Evolutionary conservation across 2,888 invertebrate genomes (phyloP).

Genomic region (Noctua pronuba): DNA sequence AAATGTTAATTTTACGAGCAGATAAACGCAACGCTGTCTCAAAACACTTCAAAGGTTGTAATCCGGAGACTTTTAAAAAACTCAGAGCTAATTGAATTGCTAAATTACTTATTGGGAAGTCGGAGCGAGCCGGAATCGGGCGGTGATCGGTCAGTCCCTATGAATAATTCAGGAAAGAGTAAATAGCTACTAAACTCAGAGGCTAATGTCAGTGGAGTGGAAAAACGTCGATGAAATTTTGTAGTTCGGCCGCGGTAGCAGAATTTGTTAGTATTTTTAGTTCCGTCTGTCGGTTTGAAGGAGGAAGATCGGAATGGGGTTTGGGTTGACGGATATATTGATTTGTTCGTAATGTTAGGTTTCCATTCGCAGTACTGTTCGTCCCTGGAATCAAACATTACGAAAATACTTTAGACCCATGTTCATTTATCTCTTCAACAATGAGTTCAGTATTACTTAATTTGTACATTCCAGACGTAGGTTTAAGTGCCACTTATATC

Average conservation of each 20-base stretch:
- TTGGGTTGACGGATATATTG: not conserved
- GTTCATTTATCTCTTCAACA: too few relatives aligned
- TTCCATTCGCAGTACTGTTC: not conserved
- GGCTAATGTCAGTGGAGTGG: slow-evolving; percentile 48
- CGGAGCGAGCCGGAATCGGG: slow-evolving; percentile 64
- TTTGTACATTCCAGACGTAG: not conserved
- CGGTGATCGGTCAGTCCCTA: slow-evolving; percentile 73
- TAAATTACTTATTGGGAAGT: slow-evolving; percentile 73
- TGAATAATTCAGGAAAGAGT: slow-evolving; percentile 75
- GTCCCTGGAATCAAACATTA: not conserved
- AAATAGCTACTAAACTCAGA: slow-evolving; percentile 61
- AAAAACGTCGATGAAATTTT: slow-evolving; percentile 57
- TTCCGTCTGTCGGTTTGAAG: slow-evolving; percentile 1
- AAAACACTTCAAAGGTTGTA: slow-evolving; percentile 62
- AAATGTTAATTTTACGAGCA: slow-evolving; percentile 64
- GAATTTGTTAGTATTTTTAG: slow-evolving; percentile 50
- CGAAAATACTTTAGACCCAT: not conserved
- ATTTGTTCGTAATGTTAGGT: not conserved
- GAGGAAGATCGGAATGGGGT: not conserved
- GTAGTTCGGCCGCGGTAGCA: slow-evolving; percentile 21
- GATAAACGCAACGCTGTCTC: slow-evolving; percentile 63
- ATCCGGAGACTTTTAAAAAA: slow-evolving; percentile 69
- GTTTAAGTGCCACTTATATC: not conserved
- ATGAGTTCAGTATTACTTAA: not conserved
- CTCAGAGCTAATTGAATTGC: slow-evolving; percentile 78